Percentiles rank a stretch among this genome's conserved stretches.
Conservation (phyloP, 1,140 invertebrate species). For the Macrostomum lignano region DNA sequence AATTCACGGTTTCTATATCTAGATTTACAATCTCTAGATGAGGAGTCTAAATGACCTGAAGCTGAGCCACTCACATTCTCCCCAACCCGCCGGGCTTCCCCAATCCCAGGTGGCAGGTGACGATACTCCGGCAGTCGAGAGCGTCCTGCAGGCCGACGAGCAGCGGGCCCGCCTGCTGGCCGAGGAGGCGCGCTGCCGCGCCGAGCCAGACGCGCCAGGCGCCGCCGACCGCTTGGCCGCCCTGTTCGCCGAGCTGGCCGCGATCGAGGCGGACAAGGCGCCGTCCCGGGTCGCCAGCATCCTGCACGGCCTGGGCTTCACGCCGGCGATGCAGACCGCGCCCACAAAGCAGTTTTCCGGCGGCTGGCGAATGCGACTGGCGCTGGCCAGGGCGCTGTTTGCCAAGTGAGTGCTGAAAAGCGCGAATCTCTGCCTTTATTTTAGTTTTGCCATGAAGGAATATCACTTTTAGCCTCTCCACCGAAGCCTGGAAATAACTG, state of each 20-base stretch:
- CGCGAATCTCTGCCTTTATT: too few relatives aligned
- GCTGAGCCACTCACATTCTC: too few relatives aligned
- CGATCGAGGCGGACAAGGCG: constrained; percentile 80
- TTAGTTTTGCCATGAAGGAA: too few relatives aligned
- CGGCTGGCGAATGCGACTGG: constrained; percentile 91
- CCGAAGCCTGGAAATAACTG: too few relatives aligned
- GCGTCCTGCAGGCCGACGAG: constrained; percentile 68
- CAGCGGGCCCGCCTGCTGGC: constrained; percentile 47
- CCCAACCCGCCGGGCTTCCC: too few relatives aligned
- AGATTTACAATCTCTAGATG: too few relatives aligned
- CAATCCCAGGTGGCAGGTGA: too few relatives aligned
- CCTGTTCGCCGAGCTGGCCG: constrained; percentile 41
- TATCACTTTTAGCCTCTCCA: too few relatives aligned
- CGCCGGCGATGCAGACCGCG: constrained; percentile 49
- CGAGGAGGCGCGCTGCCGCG: constrained; percentile 41
- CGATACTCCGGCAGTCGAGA: constrained; percentile 63
- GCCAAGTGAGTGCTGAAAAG: too few relatives aligned
- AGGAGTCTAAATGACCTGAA: too few relatives aligned
- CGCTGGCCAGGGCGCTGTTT: constrained; percentile 79
- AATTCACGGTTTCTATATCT: too few relatives aligned
- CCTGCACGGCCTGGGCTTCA: constrained; percentile 71
- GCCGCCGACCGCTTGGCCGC: constrained; percentile 9
- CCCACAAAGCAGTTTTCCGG: constrained; percentile 76
- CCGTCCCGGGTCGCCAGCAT: constrained; percentile 62
- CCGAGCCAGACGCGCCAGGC: constrained; percentile 21